These are phyloP conservation scores for Siniperca scherzeri DNA, from an alignment of 2,797 vertebrate genomes.

Conservation along the genomic window DNA sequence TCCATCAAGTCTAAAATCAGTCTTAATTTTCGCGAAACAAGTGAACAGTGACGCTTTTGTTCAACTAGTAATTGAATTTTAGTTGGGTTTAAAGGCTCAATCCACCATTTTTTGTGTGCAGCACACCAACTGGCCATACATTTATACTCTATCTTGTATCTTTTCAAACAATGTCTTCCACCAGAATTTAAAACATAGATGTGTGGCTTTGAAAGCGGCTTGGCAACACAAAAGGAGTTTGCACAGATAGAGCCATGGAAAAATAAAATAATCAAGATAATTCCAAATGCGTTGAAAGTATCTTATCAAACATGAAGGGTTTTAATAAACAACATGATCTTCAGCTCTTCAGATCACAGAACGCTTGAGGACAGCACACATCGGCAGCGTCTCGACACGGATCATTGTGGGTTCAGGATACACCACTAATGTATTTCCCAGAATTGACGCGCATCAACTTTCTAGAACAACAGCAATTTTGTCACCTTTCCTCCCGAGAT, in stretches of 20 bases:
- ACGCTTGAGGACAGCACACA: no score
- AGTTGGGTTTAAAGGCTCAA: background rate
- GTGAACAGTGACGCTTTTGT: background rate
- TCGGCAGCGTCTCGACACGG: no score
- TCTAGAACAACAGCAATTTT: no score
- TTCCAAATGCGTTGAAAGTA: background rate
- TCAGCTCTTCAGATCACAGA: background rate
- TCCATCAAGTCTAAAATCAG: background rate
- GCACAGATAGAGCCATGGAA: background rate
- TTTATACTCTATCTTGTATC: background rate
- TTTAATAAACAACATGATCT: no score
- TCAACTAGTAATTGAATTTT: no score
- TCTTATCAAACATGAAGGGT: background rate
- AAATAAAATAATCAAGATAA: background rate
- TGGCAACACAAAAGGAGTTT: background rate
- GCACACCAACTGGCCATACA: no score
- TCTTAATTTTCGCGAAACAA: background rate
- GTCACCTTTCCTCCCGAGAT: no score
- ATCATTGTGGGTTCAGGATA: no score
- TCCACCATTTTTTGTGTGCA: background rate
- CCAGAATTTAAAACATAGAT: background rate
- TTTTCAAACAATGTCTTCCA: slow-evolving; percentile 1
- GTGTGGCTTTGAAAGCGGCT: background rate
- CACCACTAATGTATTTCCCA: no score
- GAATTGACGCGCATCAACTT: no score